Evolutionary conservation across 2,113 vertebrate genomes (phyloP).

Genomic region (Pandion haliaetus): DNA sequence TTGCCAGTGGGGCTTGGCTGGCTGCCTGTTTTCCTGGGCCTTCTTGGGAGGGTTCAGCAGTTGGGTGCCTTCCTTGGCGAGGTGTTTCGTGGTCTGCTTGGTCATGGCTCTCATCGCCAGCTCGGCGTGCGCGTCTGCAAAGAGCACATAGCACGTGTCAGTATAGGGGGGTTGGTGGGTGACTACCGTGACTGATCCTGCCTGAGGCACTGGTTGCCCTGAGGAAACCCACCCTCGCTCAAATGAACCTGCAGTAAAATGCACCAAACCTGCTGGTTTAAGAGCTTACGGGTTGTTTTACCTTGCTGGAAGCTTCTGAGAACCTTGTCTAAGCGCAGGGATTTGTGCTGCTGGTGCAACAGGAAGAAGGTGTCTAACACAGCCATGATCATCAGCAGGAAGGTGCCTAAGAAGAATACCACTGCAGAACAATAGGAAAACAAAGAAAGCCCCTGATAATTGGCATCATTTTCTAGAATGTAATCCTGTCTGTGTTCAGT

Average conservation of each 20-base stretch:
- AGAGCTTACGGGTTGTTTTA: neutral
- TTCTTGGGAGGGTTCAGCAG: neutral
- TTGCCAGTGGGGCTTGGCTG: neutral
- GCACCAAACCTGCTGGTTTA: too few species aligned
- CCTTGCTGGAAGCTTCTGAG: neutral
- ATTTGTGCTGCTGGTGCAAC: slow-evolving; percentile 48
- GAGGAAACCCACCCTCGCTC: neutral
- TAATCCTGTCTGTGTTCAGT: neutral
- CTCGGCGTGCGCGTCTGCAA: fast-evolving
- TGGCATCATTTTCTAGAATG: neutral
- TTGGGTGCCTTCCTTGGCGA: neutral
- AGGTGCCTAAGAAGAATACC: slow-evolving; percentile 65
- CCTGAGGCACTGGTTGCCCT: neutral
- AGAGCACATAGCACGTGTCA: neutral
- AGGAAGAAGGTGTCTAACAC: slow-evolving; percentile 74
- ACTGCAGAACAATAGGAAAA: slow-evolving; percentile 29
- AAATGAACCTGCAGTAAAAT: neutral
- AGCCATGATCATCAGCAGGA: slow-evolving; percentile 73
- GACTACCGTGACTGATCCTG: fast-evolving
- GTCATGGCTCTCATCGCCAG: fast-evolving
- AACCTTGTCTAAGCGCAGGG: neutral
- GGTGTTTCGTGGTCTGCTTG: fast-evolving
- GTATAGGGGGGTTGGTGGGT: fast-evolving
- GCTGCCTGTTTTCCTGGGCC: neutral
- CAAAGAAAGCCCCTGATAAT: neutral